Base-by-base conservation (phyloP, 2,888 invertebrate genomes). In the Drosophila incognita region DNA sequence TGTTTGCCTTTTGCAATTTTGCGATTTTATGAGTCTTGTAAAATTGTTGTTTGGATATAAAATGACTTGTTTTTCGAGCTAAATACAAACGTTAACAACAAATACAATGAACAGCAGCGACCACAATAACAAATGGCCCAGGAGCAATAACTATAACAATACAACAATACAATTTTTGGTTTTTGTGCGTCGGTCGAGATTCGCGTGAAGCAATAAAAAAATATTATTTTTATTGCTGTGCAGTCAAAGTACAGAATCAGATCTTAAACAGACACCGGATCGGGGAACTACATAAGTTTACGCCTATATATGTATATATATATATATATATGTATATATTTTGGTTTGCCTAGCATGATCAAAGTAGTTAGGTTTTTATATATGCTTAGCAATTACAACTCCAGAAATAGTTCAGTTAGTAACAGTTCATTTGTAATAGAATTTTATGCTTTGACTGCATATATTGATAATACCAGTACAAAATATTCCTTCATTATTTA, bases 21-120 rank as follows among this genome's bases (percentile, higher is more conserved):
- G 62, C 60, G 62, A 74, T 83, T 84, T 88, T 78, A 88, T 88
- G 76, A 74, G 87, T 66, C 81, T 72, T 83, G 76, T 76, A 76
- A 86, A 76, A 64, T 69, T 76, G 62, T 63, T 73, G 69, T 85
- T 85, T 74, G 64, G 69, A 40, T 80, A 80, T 77, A 70, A 74
- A 79, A 83, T 72, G 57, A 79, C 69, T 76, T 76, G 79, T 71
- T 83, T 77, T 74, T 72, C 76, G 61, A 69, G 66, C 62, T 57
- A 68, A 77, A 79, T 63, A 61, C 62, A 67, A 61, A 71, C 40
- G 61, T 61, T 69, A n/a, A 63, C 59, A 70, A 67, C 67, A 67
- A 70, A 64, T 57, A 54, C 53, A 51, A 76, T 40, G 57, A 57
- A 21, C 51, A 51, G 36, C 62, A 33, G 6, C 24, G 21, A 53